Conservation (phyloP, 2,113 vertebrate genomes). For the Elachura formosa region DNA sequence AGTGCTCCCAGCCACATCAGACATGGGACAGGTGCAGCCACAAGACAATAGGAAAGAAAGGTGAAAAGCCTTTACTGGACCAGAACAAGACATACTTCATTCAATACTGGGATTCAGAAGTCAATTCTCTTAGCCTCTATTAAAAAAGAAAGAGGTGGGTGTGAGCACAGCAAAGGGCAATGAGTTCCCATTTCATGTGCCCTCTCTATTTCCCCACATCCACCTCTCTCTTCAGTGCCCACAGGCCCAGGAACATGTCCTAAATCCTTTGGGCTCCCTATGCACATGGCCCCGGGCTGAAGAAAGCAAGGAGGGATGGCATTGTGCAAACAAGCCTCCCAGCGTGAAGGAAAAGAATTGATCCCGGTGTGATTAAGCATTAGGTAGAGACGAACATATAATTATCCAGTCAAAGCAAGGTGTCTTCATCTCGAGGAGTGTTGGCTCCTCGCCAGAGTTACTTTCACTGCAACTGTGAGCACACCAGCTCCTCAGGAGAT, state of each 20-base stretch:
- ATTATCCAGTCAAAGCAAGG: conserved; percentile 54
- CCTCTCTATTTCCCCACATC: neutral
- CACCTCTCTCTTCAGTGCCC: neutral
- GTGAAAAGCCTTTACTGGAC: neutral
- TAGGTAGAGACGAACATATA: neutral
- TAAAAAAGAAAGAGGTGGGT: neutral
- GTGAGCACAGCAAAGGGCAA: neutral
- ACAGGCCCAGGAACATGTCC: neutral
- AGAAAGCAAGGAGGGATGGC: neutral
- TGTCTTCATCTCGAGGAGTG: neutral
- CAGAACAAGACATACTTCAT: neutral
- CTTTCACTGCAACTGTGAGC: neutral
- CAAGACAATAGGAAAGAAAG: neutral
- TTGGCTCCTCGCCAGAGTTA: neutral
- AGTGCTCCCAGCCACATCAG: neutral
- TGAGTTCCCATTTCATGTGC: neutral
- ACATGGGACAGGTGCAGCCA: neutral
- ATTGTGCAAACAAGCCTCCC: neutral
- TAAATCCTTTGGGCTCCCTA: neutral
- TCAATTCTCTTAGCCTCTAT: neutral
- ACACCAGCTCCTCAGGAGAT: neutral
- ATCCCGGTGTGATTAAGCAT: conserved; percentile 29
- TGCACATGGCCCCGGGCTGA: neutral
- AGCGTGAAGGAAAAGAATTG: neutral
- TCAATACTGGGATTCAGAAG: neutral